Base-by-base conservation (phyloP, 1,140 invertebrate genomes). In the Bombus pascuorum region DNA sequence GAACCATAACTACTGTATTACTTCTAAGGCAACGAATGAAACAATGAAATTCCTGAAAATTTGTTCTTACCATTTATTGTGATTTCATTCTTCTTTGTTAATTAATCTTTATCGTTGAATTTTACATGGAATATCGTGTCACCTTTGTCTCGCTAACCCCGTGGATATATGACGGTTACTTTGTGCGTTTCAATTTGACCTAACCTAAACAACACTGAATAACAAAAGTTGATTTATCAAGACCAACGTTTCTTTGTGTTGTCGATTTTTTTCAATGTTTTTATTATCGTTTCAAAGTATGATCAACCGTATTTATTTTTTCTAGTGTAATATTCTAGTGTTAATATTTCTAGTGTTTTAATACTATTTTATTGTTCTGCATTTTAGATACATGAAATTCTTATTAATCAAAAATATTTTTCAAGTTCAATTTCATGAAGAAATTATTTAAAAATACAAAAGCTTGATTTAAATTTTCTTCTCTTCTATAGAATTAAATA, bases 401-500 rank as follows among this genome's bases (percentile, higher is more conserved):
- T 53, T 66, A 34, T 34, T 57, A 4, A 57, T 13, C 42, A 1
- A 28, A 37, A 39, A 28, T 59, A 37, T 68, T 25, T 12, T 25
- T 59, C 12, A n/a, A n/a, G 62, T 12, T 34, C 32, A 75, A 75
- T 74, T 59, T 6, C 2, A 1, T 47, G 37, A 73, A 18, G 4
- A 65, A 65, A 34, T 44, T 62, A 44, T 22, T 32, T 71, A 44
- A 13, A 25, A 13, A 42, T 57, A 47, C 9, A 37, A 71, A 25
- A 22, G 2, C 13, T 59, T 25, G 1, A 66, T n/a, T 57, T 53
- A 42, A 34, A 44, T 73, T 82, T 15, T 89, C 4, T 74, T 77
- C 84, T 92, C 94, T 92, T 87, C 97, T 97, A 93, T 96, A 99
- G 99, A 99, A 97, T 95, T 99, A 92, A 99, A 99, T 96, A 99